Evolutionary conservation across 2,888 invertebrate species (phyloP).

Genomic region (Trichopria drosophilae): DNA sequence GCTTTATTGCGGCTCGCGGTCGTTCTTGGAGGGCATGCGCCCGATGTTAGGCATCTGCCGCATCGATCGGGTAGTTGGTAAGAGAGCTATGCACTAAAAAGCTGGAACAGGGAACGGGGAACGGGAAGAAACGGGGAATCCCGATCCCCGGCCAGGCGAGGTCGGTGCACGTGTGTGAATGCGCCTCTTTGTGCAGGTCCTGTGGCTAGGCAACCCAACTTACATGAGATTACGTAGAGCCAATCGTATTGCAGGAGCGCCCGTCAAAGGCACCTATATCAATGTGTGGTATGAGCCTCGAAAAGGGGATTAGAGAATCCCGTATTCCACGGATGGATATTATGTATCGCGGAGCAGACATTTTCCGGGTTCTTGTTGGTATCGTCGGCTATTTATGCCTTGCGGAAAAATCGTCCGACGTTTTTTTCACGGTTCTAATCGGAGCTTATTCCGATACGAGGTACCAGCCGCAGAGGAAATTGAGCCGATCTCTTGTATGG

Average conservation of each 20-base stretch:
- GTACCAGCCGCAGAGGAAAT: no score
- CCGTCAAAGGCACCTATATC: constrained; percentile 54
- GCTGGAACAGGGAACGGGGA: constrained; percentile 26
- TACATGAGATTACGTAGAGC: constrained; percentile 48
- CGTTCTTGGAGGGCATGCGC: constrained; percentile 50
- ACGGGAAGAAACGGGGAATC: constrained; percentile 27
- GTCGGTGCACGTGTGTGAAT: constrained; percentile 43
- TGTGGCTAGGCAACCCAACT: constrained; percentile 57
- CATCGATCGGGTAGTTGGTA: constrained; percentile 51
- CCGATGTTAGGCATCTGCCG: constrained; percentile 53
- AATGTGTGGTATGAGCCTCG: constrained; percentile 50
- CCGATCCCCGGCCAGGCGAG: constrained; percentile 11
- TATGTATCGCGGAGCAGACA: no score
- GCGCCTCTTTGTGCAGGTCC: constrained; percentile 40
- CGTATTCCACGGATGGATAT: constrained; percentile 47
- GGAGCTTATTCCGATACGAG: no score
- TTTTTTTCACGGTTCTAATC: no score
- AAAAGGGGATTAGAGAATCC: constrained; percentile 56
- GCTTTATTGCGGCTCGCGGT: neutral
- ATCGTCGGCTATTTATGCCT: no score
- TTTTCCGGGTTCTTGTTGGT: neutral
- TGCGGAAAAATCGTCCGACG: no score
- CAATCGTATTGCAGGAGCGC: constrained; percentile 52
- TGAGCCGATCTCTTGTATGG: no score
- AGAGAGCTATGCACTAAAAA: constrained; percentile 14